Base-by-base conservation (phyloP, 2,113 vertebrate species). In the Corythornis madagascariensis region DNA sequence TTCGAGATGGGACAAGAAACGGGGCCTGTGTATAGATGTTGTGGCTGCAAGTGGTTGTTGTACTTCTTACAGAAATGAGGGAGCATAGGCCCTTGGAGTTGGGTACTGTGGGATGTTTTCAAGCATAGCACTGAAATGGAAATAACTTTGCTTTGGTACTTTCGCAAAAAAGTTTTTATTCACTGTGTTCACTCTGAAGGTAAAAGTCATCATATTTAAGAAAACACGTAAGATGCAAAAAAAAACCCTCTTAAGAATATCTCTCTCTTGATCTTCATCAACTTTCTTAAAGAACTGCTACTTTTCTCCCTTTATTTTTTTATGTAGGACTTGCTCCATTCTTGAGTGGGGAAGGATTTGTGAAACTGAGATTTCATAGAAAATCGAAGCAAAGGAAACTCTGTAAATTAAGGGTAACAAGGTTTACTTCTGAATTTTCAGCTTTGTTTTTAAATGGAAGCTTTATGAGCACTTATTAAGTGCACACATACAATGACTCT, bases 11-110 rank as follows among this genome's bases (percentile, higher is more conserved):
- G 42, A 55, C 14, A 5, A 73, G 74, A 42, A 76, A 2, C 1
- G 9, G 14, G 4, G 50, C 9, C 31, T 22, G 38, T 0, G 1
- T 17, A 1, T 9, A 10, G 56, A 4, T 33, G 25, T 3, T 40
- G 7, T 10, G 78, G 55, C 29, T 65, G 42, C 10, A 0, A 60
- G 53, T 15, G 24, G n/a, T 48, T n/a, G 8, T 69, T 81, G 61
- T 25, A 2, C 18, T 7, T 69, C 40, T 50, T 53, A 50, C 9
- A 21, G n/a, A 22, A 45, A 5, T 2, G 4, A 13, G 28, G 14
- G 14, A 43, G 9, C 1, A 2, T 5, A 24, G 64, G 52, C 40
- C n/a, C 8, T 18, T 26, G 1, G 25, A 67, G 48, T 3, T 84
- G 57, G 13, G 40, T 56, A 10, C 2, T 2, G 24, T 14, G 42